These are phyloP conservation scores for Ardeotis arabs DNA, from an alignment of 2,113 vertebrate species.

Conservation along the genomic window DNA sequence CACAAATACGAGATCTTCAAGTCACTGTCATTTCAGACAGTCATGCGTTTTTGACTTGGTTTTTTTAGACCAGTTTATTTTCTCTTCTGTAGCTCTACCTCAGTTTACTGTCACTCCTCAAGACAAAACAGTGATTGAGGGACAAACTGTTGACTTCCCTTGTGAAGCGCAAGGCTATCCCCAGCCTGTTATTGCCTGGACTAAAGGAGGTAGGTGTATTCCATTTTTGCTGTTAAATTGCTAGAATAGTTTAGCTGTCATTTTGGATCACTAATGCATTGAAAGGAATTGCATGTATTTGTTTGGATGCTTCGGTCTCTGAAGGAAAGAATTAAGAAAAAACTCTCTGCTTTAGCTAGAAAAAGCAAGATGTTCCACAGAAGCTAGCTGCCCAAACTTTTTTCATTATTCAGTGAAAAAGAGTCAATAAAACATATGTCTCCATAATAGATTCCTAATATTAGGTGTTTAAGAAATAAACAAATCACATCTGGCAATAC, in stretches of 20 bases:
- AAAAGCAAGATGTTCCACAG: background rate
- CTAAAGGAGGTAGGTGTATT: constrained; percentile 84
- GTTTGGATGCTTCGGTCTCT: background rate
- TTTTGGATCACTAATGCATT: background rate
- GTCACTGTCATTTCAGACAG: background rate
- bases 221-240: background rate
- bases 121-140: constrained; percentile 89
- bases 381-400: background rate
- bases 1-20: background rate
- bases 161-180: constrained; percentile 93
- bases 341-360: background rate
- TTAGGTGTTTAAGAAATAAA: background rate
- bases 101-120: constrained; percentile 91
- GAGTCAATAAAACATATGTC: background rate
- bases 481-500: background rate
- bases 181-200: constrained; percentile 94
- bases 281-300: background rate
- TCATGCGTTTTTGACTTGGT: background rate
- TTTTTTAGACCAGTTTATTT: background rate
- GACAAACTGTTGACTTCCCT: constrained; percentile 92
- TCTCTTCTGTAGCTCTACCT: constrained; percentile 81
- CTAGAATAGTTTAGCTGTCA: background rate
- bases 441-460: background rate
- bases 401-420: background rate
- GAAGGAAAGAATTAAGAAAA: background rate